Percentiles rank a stretch among this genome's conserved stretches.
phyloP scores from a whole-genome alignment of 1,140 invertebrate genomes.

The Harlomillsia oculata region DNA sequence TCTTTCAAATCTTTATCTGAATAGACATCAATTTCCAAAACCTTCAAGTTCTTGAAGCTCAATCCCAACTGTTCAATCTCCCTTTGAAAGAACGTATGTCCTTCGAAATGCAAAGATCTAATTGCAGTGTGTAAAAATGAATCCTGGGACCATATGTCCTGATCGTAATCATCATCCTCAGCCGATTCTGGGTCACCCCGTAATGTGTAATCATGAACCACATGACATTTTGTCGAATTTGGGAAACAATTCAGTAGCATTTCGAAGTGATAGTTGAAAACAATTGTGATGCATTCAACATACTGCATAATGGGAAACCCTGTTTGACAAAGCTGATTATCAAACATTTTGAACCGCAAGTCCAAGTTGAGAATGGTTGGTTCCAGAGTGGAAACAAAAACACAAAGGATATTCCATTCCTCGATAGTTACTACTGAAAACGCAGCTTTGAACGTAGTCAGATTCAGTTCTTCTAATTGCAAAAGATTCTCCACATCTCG shows the following conservation, averaged over 20 bases:
- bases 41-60: not conserved
- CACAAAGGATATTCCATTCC: not conserved
- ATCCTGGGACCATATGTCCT: not conserved
- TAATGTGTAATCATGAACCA: not conserved
- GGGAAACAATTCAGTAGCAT: slow-evolving; percentile 1
- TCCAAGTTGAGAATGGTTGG: not conserved
- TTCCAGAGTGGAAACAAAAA: not conserved
- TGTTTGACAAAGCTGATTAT: not conserved
- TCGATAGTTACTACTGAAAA: not conserved
- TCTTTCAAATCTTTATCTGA: not conserved
- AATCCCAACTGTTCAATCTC: not conserved
- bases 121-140: not conserved
- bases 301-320: slow-evolving; percentile 3
- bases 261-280: slow-evolving; percentile 3
- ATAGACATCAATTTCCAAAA: slow-evolving; percentile 6
- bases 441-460: not conserved
- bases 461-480: not conserved
- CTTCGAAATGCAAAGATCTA: not conserved
- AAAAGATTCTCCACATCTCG: not conserved
- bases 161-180: not conserved
- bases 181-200: not conserved
- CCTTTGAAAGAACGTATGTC: not conserved
- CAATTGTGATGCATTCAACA: not conserved
- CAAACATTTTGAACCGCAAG: not conserved
- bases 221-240: not conserved